phyloP scores from a whole-genome alignment of 2,113 vertebrate species.

The Lepus timidus region DNA sequence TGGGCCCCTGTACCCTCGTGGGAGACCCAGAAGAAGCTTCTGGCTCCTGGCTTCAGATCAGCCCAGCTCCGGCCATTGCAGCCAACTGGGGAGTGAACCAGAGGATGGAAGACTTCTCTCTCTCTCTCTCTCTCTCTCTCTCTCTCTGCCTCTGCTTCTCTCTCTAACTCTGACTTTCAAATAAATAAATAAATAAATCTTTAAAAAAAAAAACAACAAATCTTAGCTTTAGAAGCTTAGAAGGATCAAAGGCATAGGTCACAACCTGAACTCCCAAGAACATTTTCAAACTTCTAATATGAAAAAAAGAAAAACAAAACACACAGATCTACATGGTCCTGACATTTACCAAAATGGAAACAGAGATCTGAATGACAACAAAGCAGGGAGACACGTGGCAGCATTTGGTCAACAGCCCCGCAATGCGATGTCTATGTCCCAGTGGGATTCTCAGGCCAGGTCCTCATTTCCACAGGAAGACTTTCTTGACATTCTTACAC shows the following conservation, averaged over 20 bases:
- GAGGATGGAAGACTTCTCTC: too few species aligned
- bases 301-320: conserved; percentile 15
- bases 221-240: neutral
- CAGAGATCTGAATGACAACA: neutral
- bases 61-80: too few species aligned
- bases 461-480: conserved; percentile 50
- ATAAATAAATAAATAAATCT: too few species aligned
- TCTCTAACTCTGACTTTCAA: too few species aligned
- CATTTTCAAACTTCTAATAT: neutral
- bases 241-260: neutral
- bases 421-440: neutral
- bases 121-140: too few species aligned
- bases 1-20: too few species aligned
- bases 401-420: neutral
- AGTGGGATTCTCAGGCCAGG: conserved; percentile 15
- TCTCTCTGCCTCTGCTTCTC: too few species aligned
- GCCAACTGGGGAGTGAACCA: too few species aligned
- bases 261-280: neutral
- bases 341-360: neutral
- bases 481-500: neutral
- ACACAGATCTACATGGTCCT: neutral
- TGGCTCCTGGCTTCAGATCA: too few species aligned
- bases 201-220: neutral
- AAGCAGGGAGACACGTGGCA: neutral
- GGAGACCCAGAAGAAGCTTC: too few species aligned